These are phyloP conservation scores for Brachionus rubens DNA, from an alignment of 1,140 invertebrate species.

Conservation along the genomic window DNA sequence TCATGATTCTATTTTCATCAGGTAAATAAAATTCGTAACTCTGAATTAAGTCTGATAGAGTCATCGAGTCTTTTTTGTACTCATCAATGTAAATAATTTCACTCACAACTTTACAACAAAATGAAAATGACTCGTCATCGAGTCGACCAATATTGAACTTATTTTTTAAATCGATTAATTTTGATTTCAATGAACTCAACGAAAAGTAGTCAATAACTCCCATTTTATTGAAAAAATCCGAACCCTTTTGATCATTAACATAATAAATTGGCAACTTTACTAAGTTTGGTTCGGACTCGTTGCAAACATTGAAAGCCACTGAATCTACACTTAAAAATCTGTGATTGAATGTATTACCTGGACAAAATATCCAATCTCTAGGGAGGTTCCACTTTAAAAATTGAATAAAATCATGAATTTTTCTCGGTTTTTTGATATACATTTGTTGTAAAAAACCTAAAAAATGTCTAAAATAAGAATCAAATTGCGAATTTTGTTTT, in stretches of 20 bases:
- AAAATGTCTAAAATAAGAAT: not conserved
- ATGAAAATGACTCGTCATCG: not conserved
- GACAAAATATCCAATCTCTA: not conserved
- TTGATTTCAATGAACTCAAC: not conserved
- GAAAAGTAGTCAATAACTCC: not conserved
- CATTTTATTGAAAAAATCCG: constrained; percentile 12
- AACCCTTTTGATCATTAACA: not conserved
- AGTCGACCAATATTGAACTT: not conserved
- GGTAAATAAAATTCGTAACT: not conserved
- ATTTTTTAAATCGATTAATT: not conserved
- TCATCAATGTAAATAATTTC: constrained; percentile 24
- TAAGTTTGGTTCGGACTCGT: not conserved
- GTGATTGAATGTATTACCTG: not conserved
- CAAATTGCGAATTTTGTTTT: not conserved
- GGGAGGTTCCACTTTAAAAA: no score
- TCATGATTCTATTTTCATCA: constrained; percentile 9
- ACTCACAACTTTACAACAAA: constrained; percentile 5
- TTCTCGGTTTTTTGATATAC: no score
- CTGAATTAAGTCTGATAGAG: not conserved
- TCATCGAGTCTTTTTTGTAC: not conserved
- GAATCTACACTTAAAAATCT: not conserved
- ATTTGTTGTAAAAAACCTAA: no score
- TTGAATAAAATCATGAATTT: no score
- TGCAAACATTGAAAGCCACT: not conserved
- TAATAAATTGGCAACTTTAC: not conserved